Conservation (phyloP, 2,888 invertebrate species). For the Hydrotaea diabolus region DNA sequence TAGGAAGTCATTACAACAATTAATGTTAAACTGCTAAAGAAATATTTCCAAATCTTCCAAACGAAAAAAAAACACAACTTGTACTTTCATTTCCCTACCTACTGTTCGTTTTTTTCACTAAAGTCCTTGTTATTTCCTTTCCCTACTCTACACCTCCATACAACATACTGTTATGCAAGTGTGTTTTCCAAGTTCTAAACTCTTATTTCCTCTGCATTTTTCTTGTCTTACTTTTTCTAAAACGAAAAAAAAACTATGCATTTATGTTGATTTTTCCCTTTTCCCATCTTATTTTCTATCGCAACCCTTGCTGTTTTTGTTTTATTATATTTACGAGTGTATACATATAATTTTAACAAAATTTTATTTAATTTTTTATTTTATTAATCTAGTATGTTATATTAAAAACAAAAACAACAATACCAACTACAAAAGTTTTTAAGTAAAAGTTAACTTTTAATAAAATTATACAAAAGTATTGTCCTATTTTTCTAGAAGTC, state of each 20-base stretch:
- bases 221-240: conserved; percentile 20
- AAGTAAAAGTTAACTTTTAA: conserved; percentile 53
- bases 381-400: conserved; percentile 63
- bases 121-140: conserved; percentile 48
- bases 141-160: background rate
- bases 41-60: conserved; percentile 60
- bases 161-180: conserved; percentile 12
- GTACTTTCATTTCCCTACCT: conserved; percentile 8
- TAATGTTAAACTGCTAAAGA: conserved; percentile 54
- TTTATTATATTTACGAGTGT: conserved; percentile 34
- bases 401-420: conserved; percentile 37
- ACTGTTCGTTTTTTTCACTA: conserved; percentile 31
- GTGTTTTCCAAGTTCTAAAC: conserved; percentile 9
- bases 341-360: conserved; percentile 47
- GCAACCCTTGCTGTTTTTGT: conserved; percentile 31
- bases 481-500: conserved; percentile 35
- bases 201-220: background rate
- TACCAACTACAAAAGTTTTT: conserved; percentile 34
- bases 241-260: conserved; percentile 52
- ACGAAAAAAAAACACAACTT: conserved; percentile 30
- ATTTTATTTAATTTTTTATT: conserved; percentile 62
- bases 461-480: conserved; percentile 38
- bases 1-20: conserved; percentile 40
- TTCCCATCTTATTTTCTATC: conserved; percentile 8
- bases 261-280: conserved; percentile 58